A percentile compares a stretch with the other conserved stretches of the same genome.
phyloP scores from a whole-genome alignment of 2,113 vertebrate genomes.

The Carassius auratus region DNA sequence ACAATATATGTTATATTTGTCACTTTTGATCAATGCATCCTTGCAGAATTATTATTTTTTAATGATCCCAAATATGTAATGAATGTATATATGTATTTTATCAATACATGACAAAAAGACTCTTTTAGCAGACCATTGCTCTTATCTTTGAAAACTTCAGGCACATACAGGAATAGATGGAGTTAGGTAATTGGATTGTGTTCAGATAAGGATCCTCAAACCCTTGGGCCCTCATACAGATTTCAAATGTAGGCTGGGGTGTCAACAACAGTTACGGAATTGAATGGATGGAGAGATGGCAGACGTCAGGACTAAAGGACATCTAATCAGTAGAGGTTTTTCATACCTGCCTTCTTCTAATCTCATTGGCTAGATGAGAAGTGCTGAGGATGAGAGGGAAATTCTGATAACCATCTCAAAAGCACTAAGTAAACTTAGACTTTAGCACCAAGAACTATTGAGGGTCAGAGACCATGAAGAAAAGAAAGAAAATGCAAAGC shows the following conservation, averaged over 20 bases:
- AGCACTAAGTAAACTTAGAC: slow-evolving; percentile 63
- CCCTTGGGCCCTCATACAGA: slow-evolving; percentile 1
- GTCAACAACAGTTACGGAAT: slow-evolving; percentile 19
- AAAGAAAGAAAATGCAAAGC: not conserved
- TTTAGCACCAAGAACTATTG: slow-evolving; percentile 22
- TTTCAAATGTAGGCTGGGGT: not conserved
- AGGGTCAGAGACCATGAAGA: not conserved
- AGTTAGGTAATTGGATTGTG: slow-evolving; percentile 4
- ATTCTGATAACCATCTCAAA: slow-evolving; percentile 68
- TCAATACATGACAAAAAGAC: not conserved
- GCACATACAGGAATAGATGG: not conserved
- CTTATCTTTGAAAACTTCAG: slow-evolving; percentile 19
- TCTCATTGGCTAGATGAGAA: slow-evolving; percentile 46
- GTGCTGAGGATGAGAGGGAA: slow-evolving; percentile 70
- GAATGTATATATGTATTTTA: not conserved
- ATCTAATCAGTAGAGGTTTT: slow-evolving; percentile 70
- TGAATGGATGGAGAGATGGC: slow-evolving; percentile 29
- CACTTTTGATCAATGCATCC: not conserved
- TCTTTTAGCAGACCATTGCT: not conserved
- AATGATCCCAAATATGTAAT: too few relatives aligned
- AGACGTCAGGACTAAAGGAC: slow-evolving; percentile 63
- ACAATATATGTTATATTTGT: not conserved
- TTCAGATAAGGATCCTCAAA: not conserved
- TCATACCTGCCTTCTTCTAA: slow-evolving; percentile 66
- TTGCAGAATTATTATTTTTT: not conserved